A percentile compares a stretch with the other conserved stretches of the same genome.
Evolutionary conservation across 2,113 vertebrate species (phyloP).

Genomic region (Strix uralensis): DNA sequence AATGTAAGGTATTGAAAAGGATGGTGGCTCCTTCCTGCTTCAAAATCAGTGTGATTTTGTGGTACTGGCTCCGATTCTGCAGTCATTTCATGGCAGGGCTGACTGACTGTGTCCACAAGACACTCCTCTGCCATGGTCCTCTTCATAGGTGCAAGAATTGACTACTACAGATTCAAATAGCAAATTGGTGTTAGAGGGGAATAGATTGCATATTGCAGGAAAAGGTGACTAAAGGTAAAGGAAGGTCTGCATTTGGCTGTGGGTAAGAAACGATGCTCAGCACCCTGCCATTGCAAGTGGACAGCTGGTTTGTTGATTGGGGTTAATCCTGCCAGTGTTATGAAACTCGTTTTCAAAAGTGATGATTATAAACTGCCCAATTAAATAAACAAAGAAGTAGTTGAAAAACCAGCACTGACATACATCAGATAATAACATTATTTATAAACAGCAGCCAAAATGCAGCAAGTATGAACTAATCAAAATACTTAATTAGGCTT

Average conservation of each 20-base stretch:
- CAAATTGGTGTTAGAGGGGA: background rate
- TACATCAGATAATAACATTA: constrained; percentile 51
- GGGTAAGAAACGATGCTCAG: background rate
- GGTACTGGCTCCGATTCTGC: background rate
- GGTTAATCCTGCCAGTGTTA: background rate
- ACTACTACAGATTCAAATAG: background rate
- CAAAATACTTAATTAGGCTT: constrained; percentile 59
- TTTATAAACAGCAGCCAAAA: constrained; percentile 44
- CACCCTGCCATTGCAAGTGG: background rate
- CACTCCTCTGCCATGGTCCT: background rate
- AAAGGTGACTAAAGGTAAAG: background rate
- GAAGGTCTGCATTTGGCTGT: background rate
- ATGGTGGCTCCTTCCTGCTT: background rate
- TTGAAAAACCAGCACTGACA: background rate
- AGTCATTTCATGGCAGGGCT: background rate
- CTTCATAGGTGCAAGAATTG: background rate
- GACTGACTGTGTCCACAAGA: background rate
- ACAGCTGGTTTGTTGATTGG: background rate
- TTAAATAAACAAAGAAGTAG: constrained; percentile 50
- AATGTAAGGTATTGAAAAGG: background rate
- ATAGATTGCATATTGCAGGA: background rate
- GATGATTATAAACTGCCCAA: constrained; percentile 18
- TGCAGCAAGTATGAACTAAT: background rate
- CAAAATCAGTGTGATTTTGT: background rate
- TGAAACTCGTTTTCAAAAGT: background rate